Evolutionary conservation across 2,113 vertebrate genomes (phyloP).

Genomic region (Ammospiza caudacuta): DNA sequence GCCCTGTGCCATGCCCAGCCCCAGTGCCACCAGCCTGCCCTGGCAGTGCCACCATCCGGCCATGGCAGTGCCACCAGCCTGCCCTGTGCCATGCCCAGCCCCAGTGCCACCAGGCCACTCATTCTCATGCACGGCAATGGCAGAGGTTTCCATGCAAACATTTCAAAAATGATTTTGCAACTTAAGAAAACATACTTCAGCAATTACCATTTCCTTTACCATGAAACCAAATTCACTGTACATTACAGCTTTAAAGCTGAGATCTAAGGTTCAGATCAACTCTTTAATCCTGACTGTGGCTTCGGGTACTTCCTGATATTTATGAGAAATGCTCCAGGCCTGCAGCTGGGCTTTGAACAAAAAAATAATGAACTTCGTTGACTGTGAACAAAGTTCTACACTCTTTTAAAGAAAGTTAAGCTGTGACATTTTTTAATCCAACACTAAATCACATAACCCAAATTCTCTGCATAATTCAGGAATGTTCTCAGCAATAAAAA

Average conservation of each 20-base stretch:
- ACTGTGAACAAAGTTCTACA: conserved; percentile 28
- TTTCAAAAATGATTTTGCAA: conserved; percentile 51
- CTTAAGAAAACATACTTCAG: conserved; percentile 75
- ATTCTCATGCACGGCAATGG: neutral
- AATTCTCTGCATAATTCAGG: conserved; percentile 25
- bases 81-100: fast-evolving
- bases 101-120: neutral
- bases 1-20: fast-evolving
- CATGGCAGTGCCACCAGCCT: too few species aligned
- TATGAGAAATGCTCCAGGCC: conserved; percentile 67
- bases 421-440: conserved; percentile 28
- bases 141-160: conserved; percentile 26
- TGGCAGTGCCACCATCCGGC: too few species aligned
- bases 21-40: too few species aligned
- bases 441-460: neutral
- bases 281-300: conserved; percentile 75
- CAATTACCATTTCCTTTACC: conserved; percentile 72
- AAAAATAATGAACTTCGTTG: conserved; percentile 54
- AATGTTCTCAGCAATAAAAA: neutral
- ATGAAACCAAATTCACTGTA: conserved; percentile 62
- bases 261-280: conserved; percentile 70
- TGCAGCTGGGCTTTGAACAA: conserved; percentile 71
- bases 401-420: conserved; percentile 30
- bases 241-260: conserved; percentile 69
- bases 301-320: conserved; percentile 75